These are phyloP conservation scores for Hoplias malabaricus DNA, from an alignment of 2,113 vertebrate species.

Conservation along the genomic window DNA sequence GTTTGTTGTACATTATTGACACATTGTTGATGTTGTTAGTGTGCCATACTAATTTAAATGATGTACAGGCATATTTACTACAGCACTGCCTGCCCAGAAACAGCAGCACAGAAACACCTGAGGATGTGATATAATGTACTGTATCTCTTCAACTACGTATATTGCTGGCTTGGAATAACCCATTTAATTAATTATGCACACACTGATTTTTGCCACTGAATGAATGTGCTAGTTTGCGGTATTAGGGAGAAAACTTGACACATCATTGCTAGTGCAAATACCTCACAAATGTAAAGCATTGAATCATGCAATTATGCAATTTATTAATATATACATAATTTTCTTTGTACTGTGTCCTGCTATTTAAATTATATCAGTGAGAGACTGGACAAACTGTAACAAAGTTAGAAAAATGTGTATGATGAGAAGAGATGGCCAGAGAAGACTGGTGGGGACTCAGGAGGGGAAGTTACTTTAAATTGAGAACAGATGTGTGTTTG, in stretches of 20 bases:
- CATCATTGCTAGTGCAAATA: not conserved
- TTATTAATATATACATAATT: too few relatives aligned
- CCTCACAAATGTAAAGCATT: too few relatives aligned
- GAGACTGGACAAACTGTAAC: too few relatives aligned
- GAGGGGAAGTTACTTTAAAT: not conserved
- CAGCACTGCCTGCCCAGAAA: too few relatives aligned
- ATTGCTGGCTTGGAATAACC: conserved; percentile 7
- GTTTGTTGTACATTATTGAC: too few relatives aligned
- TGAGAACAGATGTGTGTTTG: conserved; percentile 26
- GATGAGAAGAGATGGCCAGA: not conserved
- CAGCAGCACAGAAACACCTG: not conserved
- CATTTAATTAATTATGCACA: not conserved
- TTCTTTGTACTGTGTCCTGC: too few relatives aligned
- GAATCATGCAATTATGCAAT: too few relatives aligned
- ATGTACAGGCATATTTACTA: too few relatives aligned
- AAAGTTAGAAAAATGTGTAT: too few relatives aligned
- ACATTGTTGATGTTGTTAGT: not conserved
- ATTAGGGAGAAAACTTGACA: not conserved
- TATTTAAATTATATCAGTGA: too few relatives aligned
- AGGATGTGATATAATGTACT: not conserved
- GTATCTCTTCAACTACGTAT: conserved; percentile 2
- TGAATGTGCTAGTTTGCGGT: not conserved
- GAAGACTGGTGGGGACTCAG: not conserved
- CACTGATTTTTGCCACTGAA: not conserved
- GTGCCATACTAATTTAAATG: too few relatives aligned